Base-by-base conservation (phyloP, 2,888 invertebrate genomes). In the Chrysotoxum bicinctum region DNA sequence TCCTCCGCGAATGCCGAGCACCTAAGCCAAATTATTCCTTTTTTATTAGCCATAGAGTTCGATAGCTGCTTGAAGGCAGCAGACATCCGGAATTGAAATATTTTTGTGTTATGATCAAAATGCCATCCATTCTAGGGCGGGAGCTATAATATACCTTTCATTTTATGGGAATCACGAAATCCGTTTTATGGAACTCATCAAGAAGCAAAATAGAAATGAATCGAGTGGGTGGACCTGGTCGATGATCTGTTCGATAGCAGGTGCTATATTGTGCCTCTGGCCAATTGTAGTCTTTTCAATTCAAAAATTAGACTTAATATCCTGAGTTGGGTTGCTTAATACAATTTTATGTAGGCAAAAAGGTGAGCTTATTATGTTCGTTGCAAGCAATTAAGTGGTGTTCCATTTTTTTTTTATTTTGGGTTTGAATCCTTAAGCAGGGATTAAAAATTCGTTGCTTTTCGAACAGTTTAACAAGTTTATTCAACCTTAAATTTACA, bases 161-260 rank as follows among this genome's bases (percentile, higher is more conserved):
- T 84, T 84, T 84, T 75, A 75, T 84, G 84, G n/a, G 52, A 75
- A 76, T 84, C 79, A 79, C 79, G 84, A 76, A 84, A 62, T 79
- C 73, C 64, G 68, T 82, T 72, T 80, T 80, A 84, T 80, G 54
- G 75, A 80, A 68, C 75, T 84, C 79, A 84, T 75, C 75, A 84
- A 54, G 69, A 37, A 75, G 26, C 35, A 37, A 48, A 70, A 66
- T 23, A 60, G 73, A 62, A 74, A 64, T 78, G 64, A 83, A 78
- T 78, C 16, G 58, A 50, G 9, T 23, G 66, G 48, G 35, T 26
- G 14, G 12, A 16, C 16, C 21, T 26, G 40, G 37, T 10, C 12
- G 48, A n/a, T 8, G 23, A 16, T n/a, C n/a, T n/a, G n/a, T n/a
- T n/a, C n/a, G n/a, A n/a, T 43, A 9, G 32, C 32, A 35, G 32